Evolutionary conservation across 2,797 vertebrate species (phyloP).

Genomic region (Loriculus beryllinus): DNA sequence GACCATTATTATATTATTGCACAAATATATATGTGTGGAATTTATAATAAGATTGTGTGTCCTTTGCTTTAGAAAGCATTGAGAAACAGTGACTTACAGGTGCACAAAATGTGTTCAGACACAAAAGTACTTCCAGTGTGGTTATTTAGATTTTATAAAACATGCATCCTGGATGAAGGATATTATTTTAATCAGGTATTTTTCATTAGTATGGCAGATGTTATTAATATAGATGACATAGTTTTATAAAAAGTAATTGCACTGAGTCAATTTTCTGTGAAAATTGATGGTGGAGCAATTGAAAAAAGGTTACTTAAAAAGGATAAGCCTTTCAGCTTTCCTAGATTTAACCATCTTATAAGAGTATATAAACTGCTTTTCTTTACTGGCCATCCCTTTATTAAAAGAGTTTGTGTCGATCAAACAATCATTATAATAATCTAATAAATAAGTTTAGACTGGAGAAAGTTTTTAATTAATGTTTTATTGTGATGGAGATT

Average conservation of each 20-base stretch:
- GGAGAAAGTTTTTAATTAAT: neutral
- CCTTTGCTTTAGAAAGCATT: neutral
- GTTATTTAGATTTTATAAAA: neutral
- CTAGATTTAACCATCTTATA: neutral
- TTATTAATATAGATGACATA: neutral
- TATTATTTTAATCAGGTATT: neutral
- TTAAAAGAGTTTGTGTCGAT: neutral
- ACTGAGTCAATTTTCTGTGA: neutral
- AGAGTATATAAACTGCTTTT: neutral
- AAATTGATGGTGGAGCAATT: neutral
- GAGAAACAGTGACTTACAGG: neutral
- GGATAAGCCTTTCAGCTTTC: neutral
- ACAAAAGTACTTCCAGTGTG: neutral
- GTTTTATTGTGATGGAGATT: neutral
- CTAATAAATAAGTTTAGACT: neutral
- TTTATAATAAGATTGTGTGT: neutral
- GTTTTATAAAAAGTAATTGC: neutral
- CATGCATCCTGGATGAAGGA: neutral
- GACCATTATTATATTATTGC: neutral
- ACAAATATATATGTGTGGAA: neutral
- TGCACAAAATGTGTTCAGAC: neutral
- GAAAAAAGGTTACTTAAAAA: neutral
- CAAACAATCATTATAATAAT: neutral
- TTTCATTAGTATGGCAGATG: neutral
- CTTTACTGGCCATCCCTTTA: neutral